Conservation (phyloP, 2,113 vertebrate genomes). For the Hylia prasina region DNA sequence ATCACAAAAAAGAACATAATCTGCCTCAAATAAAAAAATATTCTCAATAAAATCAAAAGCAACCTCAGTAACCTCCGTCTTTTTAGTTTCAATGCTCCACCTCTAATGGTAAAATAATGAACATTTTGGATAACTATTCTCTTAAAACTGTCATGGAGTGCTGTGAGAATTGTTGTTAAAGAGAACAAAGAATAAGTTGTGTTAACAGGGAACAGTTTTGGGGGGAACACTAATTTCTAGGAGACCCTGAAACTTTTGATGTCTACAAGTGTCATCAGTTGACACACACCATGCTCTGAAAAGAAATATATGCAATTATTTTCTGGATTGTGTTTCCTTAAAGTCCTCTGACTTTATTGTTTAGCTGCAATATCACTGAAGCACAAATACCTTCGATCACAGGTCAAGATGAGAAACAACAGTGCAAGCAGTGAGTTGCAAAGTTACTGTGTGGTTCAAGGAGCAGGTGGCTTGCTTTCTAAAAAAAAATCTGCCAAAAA, state of each 20-base stretch:
- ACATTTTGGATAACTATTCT: background rate
- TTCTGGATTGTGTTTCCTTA: background rate
- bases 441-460: background rate
- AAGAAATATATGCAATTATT: background rate
- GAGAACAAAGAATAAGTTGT: background rate
- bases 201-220: background rate
- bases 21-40: background rate
- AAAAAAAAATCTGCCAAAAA: constrained; percentile 23
- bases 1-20: background rate
- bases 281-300: background rate
- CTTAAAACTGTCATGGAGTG: background rate
- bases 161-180: background rate
- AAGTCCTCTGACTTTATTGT: background rate
- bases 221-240: background rate
- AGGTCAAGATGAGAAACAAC: constrained; percentile 20
- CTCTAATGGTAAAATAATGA: background rate
- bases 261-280: background rate
- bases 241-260: background rate
- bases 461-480: constrained; percentile 25
- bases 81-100: background rate
- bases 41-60: background rate
- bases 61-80: background rate
- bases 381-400: background rate
- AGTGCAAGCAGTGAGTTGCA: background rate
- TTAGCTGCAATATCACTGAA: background rate